Conservation (phyloP, 2,797 vertebrate species). For the Menidia menidia region DNA sequence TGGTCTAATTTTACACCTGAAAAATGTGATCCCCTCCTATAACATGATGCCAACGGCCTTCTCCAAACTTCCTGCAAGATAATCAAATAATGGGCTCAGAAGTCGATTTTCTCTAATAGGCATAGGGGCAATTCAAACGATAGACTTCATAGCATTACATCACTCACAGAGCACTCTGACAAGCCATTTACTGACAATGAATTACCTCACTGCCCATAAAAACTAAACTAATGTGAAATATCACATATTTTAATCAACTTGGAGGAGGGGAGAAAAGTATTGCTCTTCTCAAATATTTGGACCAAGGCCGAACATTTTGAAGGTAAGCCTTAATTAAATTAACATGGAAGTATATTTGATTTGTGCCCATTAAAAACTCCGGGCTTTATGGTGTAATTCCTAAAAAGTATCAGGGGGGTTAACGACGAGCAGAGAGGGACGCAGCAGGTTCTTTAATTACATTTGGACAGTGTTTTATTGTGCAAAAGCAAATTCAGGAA, state of each 20-base stretch:
- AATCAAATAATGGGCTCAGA: slow-evolving; percentile 80
- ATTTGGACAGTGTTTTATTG: slow-evolving; percentile 81
- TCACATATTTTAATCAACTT: slow-evolving; percentile 88
- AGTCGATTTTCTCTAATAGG: slow-evolving; percentile 80
- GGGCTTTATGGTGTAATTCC: slow-evolving; percentile 78
- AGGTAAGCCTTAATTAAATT: slow-evolving; percentile 83
- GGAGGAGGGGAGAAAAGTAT: slow-evolving; percentile 71
- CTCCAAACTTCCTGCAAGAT: slow-evolving; percentile 80
- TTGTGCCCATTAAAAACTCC: slow-evolving; percentile 83
- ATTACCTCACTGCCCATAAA: slow-evolving; percentile 84
- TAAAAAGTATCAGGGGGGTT: slow-evolving; percentile 83
- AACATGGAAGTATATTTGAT: slow-evolving; percentile 80
- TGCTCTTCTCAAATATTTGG: slow-evolving; percentile 81
- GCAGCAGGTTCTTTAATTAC: slow-evolving; percentile 76
- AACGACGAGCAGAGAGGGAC: slow-evolving; percentile 75
- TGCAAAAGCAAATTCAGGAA: slow-evolving; percentile 77
- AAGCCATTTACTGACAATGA: slow-evolving; percentile 83
- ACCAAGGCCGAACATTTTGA: slow-evolving; percentile 75
- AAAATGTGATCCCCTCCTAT: slow-evolving; percentile 57
- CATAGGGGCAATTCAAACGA: slow-evolving; percentile 78
- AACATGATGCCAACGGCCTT: slow-evolving; percentile 61
- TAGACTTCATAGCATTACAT: slow-evolving; percentile 81
- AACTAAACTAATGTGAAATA: slow-evolving; percentile 87
- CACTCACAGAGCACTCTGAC: slow-evolving; percentile 79
- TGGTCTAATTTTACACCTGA: slow-evolving; percentile 39